Percentiles rank a stretch among this genome's conserved stretches.
These are phyloP conservation scores for Noctuana brunneofusca DNA, from an alignment of 2,888 invertebrate species.

Conservation along the genomic window DNA sequence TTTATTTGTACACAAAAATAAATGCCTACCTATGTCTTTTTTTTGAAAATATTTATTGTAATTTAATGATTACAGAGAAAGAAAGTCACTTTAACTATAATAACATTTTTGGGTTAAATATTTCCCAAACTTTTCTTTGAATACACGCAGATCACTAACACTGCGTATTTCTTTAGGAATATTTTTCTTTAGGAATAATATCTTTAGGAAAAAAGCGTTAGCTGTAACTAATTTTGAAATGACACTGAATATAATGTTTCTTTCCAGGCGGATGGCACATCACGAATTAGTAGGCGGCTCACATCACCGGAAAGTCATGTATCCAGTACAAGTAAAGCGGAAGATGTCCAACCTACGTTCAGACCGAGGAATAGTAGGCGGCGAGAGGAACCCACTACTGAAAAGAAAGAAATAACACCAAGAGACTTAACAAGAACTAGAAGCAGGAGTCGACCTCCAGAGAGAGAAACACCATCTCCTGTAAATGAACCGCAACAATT, in stretches of 20 bases:
- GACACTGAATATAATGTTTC: neutral
- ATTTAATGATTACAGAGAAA: no score
- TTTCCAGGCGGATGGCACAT: slow-evolving; percentile 66
- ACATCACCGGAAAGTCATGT: slow-evolving; percentile 50
- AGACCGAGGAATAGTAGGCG: slow-evolving; percentile 61
- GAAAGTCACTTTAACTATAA: no score
- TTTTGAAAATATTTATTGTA: no score
- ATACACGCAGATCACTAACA: no score
- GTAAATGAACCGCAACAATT: slow-evolving; percentile 48
- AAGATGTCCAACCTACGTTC: slow-evolving; percentile 54
- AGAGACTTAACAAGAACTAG: slow-evolving; percentile 54
- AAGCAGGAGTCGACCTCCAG: slow-evolving; percentile 55
- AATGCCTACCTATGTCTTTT: no score
- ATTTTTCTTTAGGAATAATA: no score
- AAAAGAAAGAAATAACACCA: slow-evolving; percentile 37
- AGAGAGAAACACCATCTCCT: slow-evolving; percentile 42
- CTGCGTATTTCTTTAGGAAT: no score
- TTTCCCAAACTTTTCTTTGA: no score
- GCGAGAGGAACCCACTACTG: slow-evolving; percentile 51
- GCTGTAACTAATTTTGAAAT: neutral
- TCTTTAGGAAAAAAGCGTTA: no score
- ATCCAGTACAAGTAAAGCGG: slow-evolving; percentile 49
- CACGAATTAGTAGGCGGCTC: slow-evolving; percentile 61
- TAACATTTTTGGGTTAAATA: no score
- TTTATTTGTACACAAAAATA: no score